Evolutionary conservation across 2,888 invertebrate species (phyloP).

Genomic region (Monochamus alternatus): DNA sequence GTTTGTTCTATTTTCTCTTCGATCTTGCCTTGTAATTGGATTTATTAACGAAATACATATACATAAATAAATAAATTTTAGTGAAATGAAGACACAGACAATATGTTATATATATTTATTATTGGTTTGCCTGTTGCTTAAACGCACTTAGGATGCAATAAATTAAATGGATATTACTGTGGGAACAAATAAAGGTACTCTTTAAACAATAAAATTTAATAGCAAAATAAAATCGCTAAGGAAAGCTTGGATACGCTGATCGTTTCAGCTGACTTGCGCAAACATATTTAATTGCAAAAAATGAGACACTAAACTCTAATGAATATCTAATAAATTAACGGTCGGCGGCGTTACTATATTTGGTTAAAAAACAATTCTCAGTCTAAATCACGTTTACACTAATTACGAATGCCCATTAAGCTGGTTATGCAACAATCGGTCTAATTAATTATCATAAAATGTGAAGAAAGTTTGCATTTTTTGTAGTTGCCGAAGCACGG

Average conservation of each 20-base stretch:
- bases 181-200: constrained; percentile 32
- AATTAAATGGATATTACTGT: constrained; percentile 31
- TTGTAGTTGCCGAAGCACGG: constrained; percentile 4
- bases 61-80: too few relatives aligned
- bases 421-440: constrained; percentile 57
- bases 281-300: constrained; percentile 46
- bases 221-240: constrained; percentile 37
- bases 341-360: constrained; percentile 55
- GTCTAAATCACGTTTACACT: constrained; percentile 60
- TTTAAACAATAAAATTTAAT: constrained; percentile 46
- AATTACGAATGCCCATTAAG: constrained; percentile 57
- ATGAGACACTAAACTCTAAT: constrained; percentile 51
- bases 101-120: too few relatives aligned
- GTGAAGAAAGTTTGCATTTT: constrained; percentile 36
- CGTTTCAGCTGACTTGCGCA: constrained; percentile 47
- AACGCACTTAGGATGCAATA: constrained; percentile 24
- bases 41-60: too few relatives aligned
- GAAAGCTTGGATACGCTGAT: constrained; percentile 34
- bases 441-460: constrained; percentile 59
- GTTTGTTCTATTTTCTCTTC: too few relatives aligned
- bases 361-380: constrained; percentile 60
- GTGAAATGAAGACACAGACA: too few relatives aligned
- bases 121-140: constrained; percentile 19
- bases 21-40: too few relatives aligned
- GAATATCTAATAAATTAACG: constrained; percentile 58